A percentile compares a stretch with the other conserved stretches of the same genome.
These are phyloP conservation scores for Apamea anceps DNA, from an alignment of 2,888 invertebrate species.

Conservation along the genomic window DNA sequence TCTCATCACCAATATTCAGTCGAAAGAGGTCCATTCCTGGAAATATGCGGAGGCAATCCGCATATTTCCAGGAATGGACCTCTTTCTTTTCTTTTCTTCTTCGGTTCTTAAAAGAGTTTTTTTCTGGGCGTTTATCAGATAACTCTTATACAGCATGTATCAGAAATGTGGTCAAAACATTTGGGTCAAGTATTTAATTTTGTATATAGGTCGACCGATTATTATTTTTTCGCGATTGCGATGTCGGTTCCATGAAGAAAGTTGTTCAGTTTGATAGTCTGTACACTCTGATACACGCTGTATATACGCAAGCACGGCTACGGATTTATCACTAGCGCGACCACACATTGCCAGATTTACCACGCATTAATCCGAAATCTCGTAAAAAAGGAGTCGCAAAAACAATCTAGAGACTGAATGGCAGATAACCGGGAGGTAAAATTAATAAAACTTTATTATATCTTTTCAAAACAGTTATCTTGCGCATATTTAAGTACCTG, in stretches of 20 bases:
- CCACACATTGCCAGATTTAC: conserved; percentile 11
- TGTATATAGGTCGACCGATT: too few species aligned
- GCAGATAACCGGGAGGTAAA: conserved; percentile 64
- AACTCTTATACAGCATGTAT: too few species aligned
- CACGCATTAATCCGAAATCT: conserved; percentile 33
- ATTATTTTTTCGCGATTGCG: too few species aligned
- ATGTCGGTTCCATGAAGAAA: not conserved
- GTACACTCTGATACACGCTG: not conserved
- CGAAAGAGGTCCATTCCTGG: not conserved
- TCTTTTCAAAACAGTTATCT: conserved; percentile 63
- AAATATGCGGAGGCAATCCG: not conserved
- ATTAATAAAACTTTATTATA: conserved; percentile 57
- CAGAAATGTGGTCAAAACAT: too few species aligned
- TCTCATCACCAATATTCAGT: not conserved
- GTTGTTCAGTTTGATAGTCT: not conserved
- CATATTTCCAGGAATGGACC: too few species aligned
- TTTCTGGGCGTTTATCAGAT: not conserved
- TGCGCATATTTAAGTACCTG: conserved; percentile 55
- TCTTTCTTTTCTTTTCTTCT: too few species aligned
- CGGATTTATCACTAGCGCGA: not conserved
- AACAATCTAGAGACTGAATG: conserved; percentile 40
- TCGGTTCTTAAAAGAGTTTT: too few species aligned
- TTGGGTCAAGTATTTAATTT: too few species aligned
- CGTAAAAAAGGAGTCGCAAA: conserved; percentile 16
- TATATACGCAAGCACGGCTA: not conserved